These are phyloP conservation scores for Anthopleura sola DNA, from an alignment of 64 coral and sea anemone species.

Conservation along the genomic window DNA sequence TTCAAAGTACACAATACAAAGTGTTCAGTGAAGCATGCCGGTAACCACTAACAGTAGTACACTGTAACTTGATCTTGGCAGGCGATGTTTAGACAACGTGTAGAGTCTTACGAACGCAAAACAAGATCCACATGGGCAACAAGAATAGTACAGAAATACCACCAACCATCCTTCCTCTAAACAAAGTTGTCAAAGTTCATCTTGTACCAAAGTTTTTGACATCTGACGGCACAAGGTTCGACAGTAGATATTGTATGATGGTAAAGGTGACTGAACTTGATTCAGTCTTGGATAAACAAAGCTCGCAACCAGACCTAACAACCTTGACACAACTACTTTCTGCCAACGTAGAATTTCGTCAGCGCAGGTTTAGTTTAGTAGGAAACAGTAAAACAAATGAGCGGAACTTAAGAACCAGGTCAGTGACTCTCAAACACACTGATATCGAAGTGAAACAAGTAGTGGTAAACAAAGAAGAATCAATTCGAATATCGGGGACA, in stretches of 20 bases:
- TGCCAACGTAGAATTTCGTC: slow-evolving; percentile 37
- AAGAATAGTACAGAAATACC: background rate
- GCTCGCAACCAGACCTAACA: background rate
- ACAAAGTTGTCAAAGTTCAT: slow-evolving; percentile 41
- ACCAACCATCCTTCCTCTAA: slow-evolving; percentile 44
- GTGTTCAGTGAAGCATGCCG: background rate
- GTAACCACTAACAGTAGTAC: too few relatives aligned
- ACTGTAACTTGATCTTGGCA: background rate
- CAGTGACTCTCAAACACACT: slow-evolving; percentile 1
- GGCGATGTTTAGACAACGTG: background rate
- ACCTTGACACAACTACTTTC: slow-evolving; percentile 3
- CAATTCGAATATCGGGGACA: slow-evolving; percentile 36
- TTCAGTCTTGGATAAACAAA: background rate
- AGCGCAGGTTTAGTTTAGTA: slow-evolving; percentile 4
- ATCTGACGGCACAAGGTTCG: slow-evolving; percentile 45
- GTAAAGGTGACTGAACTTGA: slow-evolving; percentile 19
- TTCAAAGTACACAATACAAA: background rate
- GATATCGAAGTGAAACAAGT: slow-evolving; percentile 46
- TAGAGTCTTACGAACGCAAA: too few relatives aligned
- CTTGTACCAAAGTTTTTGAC: slow-evolving; percentile 64
- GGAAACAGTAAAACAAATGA: background rate
- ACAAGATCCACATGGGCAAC: background rate
- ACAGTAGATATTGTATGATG: slow-evolving; percentile 39
- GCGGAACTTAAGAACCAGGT: background rate
- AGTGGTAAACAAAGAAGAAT: slow-evolving; percentile 38